These are phyloP conservation scores for Myxocyprinus asiaticus DNA, from an alignment of 2,113 vertebrate species.

Conservation along the genomic window DNA sequence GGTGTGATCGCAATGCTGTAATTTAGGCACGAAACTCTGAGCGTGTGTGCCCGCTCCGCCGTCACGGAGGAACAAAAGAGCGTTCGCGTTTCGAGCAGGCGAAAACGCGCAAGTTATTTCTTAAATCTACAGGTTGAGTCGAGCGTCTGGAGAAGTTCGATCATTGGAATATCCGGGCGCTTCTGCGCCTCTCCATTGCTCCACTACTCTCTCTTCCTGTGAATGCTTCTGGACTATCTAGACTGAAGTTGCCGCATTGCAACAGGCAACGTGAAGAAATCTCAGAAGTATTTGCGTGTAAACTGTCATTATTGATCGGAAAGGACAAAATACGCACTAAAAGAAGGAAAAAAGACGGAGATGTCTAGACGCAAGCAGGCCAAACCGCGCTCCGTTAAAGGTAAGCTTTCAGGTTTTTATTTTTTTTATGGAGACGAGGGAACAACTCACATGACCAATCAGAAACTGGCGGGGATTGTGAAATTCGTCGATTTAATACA, in stretches of 20 bases:
- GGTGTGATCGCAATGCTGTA: slow-evolving; percentile 50
- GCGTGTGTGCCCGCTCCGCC: slow-evolving; percentile 37
- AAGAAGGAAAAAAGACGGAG: slow-evolving; percentile 69
- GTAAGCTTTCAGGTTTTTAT: slow-evolving; percentile 73
- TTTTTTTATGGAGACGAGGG: slow-evolving; percentile 35
- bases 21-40: slow-evolving; percentile 62
- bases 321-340: slow-evolving; percentile 65
- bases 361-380: slow-evolving; percentile 98
- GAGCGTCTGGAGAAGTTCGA: slow-evolving; percentile 49
- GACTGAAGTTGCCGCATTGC: slow-evolving; percentile 90
- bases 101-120: slow-evolving; percentile 60
- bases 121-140: slow-evolving; percentile 74
- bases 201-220: slow-evolving; percentile 30
- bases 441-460: slow-evolving; percentile 72
- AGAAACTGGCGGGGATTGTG: slow-evolving; percentile 75
- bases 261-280: slow-evolving; percentile 84
- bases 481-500: slow-evolving; percentile 48
- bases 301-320: slow-evolving; percentile 67
- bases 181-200: slow-evolving; percentile 12
- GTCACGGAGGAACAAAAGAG: slow-evolving; percentile 51
- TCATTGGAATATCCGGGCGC: slow-evolving; percentile 48
- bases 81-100: background rate
- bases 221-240: slow-evolving; percentile 48
- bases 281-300: slow-evolving; percentile 56
- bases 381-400: slow-evolving; percentile 97